Percentiles rank a stretch among this genome's conserved stretches.
Evolutionary conservation across 2,888 invertebrate genomes (phyloP).

Genomic region (Temnothorax unifasciatus): DNA sequence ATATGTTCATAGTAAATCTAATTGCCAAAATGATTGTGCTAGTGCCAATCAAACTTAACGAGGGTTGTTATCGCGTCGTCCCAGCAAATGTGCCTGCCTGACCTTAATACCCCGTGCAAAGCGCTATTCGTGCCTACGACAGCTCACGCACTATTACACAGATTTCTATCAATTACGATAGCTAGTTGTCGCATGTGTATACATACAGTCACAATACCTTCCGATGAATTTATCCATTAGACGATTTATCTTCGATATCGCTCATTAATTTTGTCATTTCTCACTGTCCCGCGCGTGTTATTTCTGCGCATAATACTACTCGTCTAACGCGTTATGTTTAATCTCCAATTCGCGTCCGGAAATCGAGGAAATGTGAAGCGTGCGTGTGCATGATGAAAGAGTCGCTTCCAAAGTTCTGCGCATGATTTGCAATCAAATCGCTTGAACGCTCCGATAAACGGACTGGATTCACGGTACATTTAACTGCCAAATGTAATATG

Average conservation of each 20-base stretch:
- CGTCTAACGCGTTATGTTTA: background rate
- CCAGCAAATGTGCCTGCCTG: constrained; percentile 50
- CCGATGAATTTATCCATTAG: constrained; percentile 4
- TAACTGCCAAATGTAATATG: constrained; percentile 41
- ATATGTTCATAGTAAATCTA: constrained; percentile 24
- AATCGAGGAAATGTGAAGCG: background rate
- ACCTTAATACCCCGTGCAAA: constrained; percentile 48
- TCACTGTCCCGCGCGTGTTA: background rate
- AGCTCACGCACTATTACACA: constrained; percentile 41
- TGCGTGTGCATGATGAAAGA: background rate
- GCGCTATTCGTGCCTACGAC: constrained; percentile 46
- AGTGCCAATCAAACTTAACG: constrained; percentile 53
- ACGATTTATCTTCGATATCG: constrained; percentile 26
- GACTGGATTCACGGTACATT: constrained; percentile 45
- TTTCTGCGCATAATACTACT: too few relatives aligned
- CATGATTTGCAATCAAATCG: constrained; percentile 47
- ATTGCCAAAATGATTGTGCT: constrained; percentile 26
- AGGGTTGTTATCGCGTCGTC: constrained; percentile 41
- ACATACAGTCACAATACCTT: background rate
- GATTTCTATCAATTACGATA: constrained; percentile 52
- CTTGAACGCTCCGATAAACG: constrained; percentile 39
- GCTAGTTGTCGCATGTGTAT: background rate
- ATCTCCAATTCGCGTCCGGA: background rate
- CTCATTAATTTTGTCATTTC: constrained; percentile 7
- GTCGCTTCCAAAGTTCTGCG: constrained; percentile 13